Percentiles rank a stretch among this genome's conserved stretches.
Evolutionary conservation across 2,888 invertebrate species (phyloP).

Genomic region (Galerucella pusilla): DNA sequence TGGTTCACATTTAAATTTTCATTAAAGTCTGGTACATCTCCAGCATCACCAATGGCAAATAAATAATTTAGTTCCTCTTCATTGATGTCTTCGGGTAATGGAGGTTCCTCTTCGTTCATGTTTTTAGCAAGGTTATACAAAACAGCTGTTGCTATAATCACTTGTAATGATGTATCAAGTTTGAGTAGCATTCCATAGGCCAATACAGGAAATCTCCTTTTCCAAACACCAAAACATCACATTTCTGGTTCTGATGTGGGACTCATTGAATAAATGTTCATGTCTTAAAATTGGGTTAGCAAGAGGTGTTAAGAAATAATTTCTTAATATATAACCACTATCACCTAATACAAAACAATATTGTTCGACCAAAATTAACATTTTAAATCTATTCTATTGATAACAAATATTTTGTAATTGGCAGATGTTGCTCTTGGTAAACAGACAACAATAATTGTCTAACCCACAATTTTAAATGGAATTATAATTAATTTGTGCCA

Average conservation of each 20-base stretch:
- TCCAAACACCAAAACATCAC: constrained; percentile 55
- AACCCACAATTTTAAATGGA: background rate
- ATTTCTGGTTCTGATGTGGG: background rate
- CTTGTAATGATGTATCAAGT: constrained; percentile 16
- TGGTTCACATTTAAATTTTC: too few species aligned
- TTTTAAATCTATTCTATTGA: background rate
- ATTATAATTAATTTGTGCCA: background rate
- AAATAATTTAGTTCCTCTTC: constrained; percentile 34
- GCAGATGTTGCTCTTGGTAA: constrained; percentile 5
- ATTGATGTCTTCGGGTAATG: constrained; percentile 34
- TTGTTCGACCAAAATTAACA: background rate
- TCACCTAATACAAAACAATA: background rate
- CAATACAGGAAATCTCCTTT: constrained; percentile 48
- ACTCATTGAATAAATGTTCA: constrained; percentile 7
- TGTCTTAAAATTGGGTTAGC: constrained; percentile 3
- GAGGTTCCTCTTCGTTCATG: constrained; percentile 32
- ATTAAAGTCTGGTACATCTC: too few species aligned
- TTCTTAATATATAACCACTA: background rate
- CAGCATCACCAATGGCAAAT: constrained; percentile 1
- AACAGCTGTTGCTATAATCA: constrained; percentile 36
- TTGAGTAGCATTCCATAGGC: constrained; percentile 33
- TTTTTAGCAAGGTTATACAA: constrained; percentile 31
- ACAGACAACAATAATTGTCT: background rate
- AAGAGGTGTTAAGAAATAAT: constrained; percentile 6
- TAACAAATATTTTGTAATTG: background rate